Base-by-base conservation (phyloP, 2,888 invertebrate species). In the Octonoba sinensis region DNA sequence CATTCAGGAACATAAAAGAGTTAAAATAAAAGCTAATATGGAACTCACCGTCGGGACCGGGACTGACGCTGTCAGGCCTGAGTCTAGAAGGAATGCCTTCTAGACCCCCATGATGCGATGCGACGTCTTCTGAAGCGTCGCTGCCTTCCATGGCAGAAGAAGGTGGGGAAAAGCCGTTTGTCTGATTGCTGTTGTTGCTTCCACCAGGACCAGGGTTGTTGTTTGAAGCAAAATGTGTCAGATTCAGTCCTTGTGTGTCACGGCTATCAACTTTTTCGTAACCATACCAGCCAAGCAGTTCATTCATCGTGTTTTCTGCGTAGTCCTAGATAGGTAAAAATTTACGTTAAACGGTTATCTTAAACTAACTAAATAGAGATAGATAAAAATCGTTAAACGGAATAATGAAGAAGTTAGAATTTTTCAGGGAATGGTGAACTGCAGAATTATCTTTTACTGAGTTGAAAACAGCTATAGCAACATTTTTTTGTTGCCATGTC, bases 301-400 rank as follows among this genome's bases (percentile, higher is more conserved):
- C 96, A 87, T 95, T 96, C 95, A 96, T 96, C 0, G 96, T 95
- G 62, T 93, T 94, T 88, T 95, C 95, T 6, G 96, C 96, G 89
- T 94, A 96, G 88, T 95, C 95, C 96, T 96, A 18, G 54, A 59
- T 47, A 44, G 16, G 16, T 46, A 24, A 36, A 6, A 4, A 46
- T 15, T 46, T 24, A 24, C 16, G 16, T n/a, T 46, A 16, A 22
- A 46, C 36, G 18, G 59, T 6, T 24, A 22, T 24, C 15, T 59
- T 4, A 15, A 59, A 59, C 16, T 22, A 59, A 15, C 12, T 24
- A 8, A 59, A 24, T 13, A 13, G 1, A 13, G 16, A 22, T 24
- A 22, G 1, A 11, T 0, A 59, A 59, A 27, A 59, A 59, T 59
- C 16, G 8, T 36, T 36, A 36, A n/a, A 36, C 11, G 11, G 11